Conservation (phyloP, 2,113 vertebrate species). For the Myiozetetes cayanensis region DNA sequence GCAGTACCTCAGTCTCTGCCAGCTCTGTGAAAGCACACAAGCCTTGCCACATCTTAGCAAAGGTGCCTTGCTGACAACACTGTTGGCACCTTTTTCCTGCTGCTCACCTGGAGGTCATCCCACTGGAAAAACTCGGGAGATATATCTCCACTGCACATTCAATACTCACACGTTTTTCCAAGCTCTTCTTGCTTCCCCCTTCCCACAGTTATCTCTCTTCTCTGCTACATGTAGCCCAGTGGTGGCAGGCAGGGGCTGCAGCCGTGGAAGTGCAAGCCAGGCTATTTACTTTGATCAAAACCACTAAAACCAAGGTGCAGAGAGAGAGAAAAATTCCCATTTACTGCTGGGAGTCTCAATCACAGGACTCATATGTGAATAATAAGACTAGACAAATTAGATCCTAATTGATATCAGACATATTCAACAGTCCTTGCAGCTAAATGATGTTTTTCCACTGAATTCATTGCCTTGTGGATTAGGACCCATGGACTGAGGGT, state of each 20-base stretch:
- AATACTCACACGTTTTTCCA: neutral
- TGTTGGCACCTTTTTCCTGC: neutral
- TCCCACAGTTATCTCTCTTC: neutral
- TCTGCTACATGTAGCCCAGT: neutral
- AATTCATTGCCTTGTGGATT: constrained; percentile 4
- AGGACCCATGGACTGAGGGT: neutral
- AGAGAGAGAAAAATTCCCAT: neutral
- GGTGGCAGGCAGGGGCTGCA: neutral
- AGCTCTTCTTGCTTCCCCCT: neutral
- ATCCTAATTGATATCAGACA: constrained; percentile 22
- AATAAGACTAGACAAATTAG: constrained; percentile 35
- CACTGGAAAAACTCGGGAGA: neutral
- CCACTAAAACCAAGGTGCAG: neutral
- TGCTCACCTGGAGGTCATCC: neutral
- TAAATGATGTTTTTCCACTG: neutral
- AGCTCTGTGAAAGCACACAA: neutral
- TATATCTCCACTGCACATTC: neutral
- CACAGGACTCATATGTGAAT: neutral
- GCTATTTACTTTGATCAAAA: neutral
- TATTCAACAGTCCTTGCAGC: neutral
- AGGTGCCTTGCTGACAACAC: neutral
- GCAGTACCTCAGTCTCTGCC: neutral
- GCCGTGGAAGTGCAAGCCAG: neutral
- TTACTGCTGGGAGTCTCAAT: neutral
- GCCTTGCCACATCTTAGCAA: neutral